phyloP scores from a whole-genome alignment of 2,113 vertebrate species.

The Beaufortia kweichowensis region DNA sequence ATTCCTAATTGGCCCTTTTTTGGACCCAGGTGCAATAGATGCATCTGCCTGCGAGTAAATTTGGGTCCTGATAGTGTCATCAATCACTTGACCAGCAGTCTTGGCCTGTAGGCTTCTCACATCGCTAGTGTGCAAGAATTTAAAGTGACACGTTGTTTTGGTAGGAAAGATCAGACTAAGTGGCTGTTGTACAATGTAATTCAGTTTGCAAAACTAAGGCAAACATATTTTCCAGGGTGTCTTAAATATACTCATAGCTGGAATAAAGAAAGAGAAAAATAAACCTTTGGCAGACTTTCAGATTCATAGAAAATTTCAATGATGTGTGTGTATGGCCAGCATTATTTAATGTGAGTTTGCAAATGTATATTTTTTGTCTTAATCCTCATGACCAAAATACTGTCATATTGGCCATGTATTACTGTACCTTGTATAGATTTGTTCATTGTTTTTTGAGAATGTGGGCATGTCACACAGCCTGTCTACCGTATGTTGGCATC shows the following conservation, averaged over 20 bases:
- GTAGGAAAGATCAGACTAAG: constrained; percentile 33
- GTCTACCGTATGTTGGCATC: too few relatives aligned
- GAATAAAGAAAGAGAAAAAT: background rate
- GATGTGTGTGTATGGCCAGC: too few relatives aligned
- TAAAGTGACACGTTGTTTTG: constrained; percentile 35
- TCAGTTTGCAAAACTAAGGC: constrained; percentile 4
- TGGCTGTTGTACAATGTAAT: constrained; percentile 21
- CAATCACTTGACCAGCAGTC: constrained; percentile 39
- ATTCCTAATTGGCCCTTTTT: constrained; percentile 47
- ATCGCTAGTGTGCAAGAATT: constrained; percentile 19
- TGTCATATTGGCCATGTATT: too few relatives aligned
- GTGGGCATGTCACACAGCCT: too few relatives aligned
- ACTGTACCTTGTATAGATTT: too few relatives aligned
- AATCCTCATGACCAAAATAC: too few relatives aligned
- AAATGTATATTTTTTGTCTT: too few relatives aligned
- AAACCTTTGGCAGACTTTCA: too few relatives aligned
- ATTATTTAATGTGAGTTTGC: too few relatives aligned
- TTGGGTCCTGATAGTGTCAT: constrained; percentile 48
- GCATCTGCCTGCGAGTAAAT: constrained; percentile 50
- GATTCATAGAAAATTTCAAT: too few relatives aligned
- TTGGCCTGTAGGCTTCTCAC: constrained; percentile 23
- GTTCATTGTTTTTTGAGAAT: too few relatives aligned
- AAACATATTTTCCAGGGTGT: background rate
- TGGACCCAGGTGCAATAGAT: constrained; percentile 42
- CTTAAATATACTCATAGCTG: background rate